phyloP scores from a whole-genome alignment of 2,797 vertebrate genomes.

The Sphaeramia orbicularis region DNA sequence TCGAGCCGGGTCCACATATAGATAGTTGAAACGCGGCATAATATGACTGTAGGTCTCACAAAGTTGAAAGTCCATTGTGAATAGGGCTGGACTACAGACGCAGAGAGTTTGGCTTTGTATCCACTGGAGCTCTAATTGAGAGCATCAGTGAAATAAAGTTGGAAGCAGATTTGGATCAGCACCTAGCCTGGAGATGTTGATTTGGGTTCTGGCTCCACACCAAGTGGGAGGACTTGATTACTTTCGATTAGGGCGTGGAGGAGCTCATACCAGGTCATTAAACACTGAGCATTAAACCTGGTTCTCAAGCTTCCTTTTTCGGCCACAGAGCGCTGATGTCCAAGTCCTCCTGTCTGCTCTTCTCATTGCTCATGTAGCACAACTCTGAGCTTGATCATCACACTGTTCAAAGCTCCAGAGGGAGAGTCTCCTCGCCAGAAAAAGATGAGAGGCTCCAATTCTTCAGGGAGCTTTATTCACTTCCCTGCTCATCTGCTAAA shows the following conservation, averaged over 20 bases:
- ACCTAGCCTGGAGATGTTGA: constrained; percentile 61
- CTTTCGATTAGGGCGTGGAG: constrained; percentile 60
- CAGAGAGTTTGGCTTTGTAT: constrained; percentile 33
- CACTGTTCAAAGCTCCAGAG: constrained; percentile 24
- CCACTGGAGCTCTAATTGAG: constrained; percentile 30
- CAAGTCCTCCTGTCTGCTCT: constrained; percentile 22
- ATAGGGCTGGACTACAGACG: constrained; percentile 33
- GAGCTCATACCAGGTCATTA: constrained; percentile 58
- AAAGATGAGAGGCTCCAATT: constrained; percentile 37
- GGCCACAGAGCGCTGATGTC: constrained; percentile 35
- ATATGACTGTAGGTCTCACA: constrained; percentile 35
- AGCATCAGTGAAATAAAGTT: constrained; percentile 54
- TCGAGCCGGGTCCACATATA: no score
- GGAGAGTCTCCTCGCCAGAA: constrained; percentile 20
- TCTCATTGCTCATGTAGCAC: constrained; percentile 37
- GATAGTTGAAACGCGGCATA: no score
- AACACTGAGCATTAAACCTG: constrained; percentile 60
- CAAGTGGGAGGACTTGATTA: constrained; percentile 64
- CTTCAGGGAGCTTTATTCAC: constrained; percentile 25
- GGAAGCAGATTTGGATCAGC: constrained; percentile 48
- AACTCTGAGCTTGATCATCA: constrained; percentile 29
- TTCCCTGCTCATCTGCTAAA: constrained; percentile 40
- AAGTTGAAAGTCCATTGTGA: constrained; percentile 38
- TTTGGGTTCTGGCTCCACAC: constrained; percentile 53
- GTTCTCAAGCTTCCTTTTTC: constrained; percentile 31